Percentiles rank a stretch among this genome's conserved stretches.
Evolutionary conservation across 2,888 invertebrate genomes (phyloP).

Genomic region (Scaptomyza polygonia): DNA sequence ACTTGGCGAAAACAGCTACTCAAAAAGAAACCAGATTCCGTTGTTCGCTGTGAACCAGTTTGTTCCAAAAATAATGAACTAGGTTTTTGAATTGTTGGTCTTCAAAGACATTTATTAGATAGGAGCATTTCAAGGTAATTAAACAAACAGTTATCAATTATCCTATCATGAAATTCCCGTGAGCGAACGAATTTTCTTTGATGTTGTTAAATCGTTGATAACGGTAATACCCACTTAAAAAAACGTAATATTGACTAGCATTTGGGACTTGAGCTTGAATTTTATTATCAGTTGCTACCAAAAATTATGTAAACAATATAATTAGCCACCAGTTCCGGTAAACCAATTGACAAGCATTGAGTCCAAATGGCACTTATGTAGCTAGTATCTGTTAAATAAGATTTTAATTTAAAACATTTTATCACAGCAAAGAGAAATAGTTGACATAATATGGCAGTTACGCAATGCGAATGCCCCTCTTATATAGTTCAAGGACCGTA

Average conservation of each 20-base stretch:
- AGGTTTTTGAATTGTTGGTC: not conserved
- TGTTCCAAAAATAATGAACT: conserved; percentile 5
- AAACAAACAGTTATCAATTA: not conserved
- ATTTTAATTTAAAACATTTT: conserved; percentile 16
- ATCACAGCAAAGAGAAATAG: conserved; percentile 30
- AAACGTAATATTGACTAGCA: conserved; percentile 14
- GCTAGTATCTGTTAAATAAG: not conserved
- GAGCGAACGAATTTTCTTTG: not conserved
- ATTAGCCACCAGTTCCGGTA: not conserved
- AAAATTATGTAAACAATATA: conserved; percentile 19
- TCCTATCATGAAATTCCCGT: not conserved
- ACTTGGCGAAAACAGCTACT: conserved; percentile 1
- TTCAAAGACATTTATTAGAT: not conserved
- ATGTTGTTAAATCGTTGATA: not conserved
- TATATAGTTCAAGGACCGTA: conserved; percentile 65
- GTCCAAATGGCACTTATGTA: not conserved
- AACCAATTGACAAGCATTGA: not conserved
- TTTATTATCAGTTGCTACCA: not conserved
- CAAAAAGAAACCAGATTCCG: conserved; percentile 2
- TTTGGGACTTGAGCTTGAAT: conserved; percentile 4
- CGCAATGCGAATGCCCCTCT: conserved; percentile 75
- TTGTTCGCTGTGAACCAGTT: conserved; percentile 16
- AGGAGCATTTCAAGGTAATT: not conserved
- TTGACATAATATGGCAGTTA: not conserved
- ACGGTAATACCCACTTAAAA: not conserved